A percentile compares a stretch with the other conserved stretches of the same genome.
Evolutionary conservation across 2,113 vertebrate genomes (phyloP).

Genomic region (Etia nguti): DNA sequence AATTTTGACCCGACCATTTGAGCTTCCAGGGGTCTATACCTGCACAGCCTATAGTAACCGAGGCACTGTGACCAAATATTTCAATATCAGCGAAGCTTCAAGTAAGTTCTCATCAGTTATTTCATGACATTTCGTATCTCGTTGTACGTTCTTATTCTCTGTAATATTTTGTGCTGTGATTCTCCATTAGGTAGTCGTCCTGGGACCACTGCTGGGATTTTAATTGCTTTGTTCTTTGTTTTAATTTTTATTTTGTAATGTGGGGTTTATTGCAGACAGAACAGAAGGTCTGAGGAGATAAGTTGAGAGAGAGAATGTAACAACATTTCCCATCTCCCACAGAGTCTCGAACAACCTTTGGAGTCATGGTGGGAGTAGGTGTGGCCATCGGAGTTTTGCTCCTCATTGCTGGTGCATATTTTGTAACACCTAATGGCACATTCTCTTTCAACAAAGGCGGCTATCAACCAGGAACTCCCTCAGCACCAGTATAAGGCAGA

Average conservation of each 20-base stretch:
- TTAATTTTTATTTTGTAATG: constrained; percentile 1
- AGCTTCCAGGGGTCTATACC: constrained; percentile 48
- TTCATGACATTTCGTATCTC: not conserved
- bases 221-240: constrained; percentile 4
- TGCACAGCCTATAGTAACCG: constrained; percentile 45
- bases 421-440: not conserved
- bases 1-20: not conserved
- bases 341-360: constrained; percentile 46
- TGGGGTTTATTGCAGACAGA: constrained; percentile 37
- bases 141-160: not conserved
- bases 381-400: not conserved
- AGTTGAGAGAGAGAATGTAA: constrained; percentile 16
- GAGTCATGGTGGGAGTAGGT: constrained; percentile 15
- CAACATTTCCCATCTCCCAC: constrained; percentile 29
- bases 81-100: constrained; percentile 23
- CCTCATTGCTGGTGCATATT: not conserved
- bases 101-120: constrained; percentile 25
- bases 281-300: not conserved
- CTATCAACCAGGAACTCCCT: not conserved
- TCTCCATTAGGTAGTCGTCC: constrained; percentile 14
- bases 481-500: constrained; percentile 18
- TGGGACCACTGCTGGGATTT: constrained; percentile 33
- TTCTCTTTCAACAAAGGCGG: constrained; percentile 4
- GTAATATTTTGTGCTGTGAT: constrained; percentile 7
- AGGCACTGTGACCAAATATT: constrained; percentile 40